phyloP scores from a whole-genome alignment of 1,140 invertebrate genomes.

The Charaxes varanes region DNA sequence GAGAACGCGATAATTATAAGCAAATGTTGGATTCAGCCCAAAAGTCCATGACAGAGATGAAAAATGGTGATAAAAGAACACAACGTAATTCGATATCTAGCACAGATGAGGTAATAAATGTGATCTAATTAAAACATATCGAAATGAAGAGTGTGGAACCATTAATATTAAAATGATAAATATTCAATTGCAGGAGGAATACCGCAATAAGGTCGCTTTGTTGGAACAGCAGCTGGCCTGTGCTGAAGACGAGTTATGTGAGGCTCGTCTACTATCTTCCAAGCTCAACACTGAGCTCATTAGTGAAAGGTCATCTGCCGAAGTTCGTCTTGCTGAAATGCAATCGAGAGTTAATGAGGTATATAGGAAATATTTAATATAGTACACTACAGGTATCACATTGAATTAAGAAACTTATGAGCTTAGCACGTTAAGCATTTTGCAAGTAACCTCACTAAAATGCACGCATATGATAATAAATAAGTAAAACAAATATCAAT shows the following conservation, averaged over 20 bases:
- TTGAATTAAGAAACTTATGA: too few species aligned
- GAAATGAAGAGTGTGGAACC: too few species aligned
- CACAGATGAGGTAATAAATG: constrained; percentile 76
- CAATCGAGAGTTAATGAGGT: constrained; percentile 95
- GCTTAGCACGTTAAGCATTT: too few species aligned
- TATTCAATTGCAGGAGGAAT: constrained; percentile 62
- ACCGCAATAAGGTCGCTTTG: constrained; percentile 78
- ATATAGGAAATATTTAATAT: constrained; percentile 10
- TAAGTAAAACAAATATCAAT: too few species aligned
- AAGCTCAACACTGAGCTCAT: constrained; percentile 92
- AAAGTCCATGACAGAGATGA: constrained; percentile 86
- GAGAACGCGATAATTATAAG: constrained; percentile 92
- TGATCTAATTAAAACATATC: too few species aligned
- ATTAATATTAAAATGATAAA: too few species aligned
- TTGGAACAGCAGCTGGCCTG: constrained; percentile 87
- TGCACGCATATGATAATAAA: too few species aligned
- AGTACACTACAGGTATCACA: too few species aligned
- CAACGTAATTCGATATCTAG: constrained; percentile 64
- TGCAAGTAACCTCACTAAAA: too few species aligned
- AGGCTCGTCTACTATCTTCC: constrained; percentile 86
- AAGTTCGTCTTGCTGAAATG: constrained; percentile 92
- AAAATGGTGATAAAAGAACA: constrained; percentile 70
- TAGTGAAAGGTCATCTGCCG: constrained; percentile 89
- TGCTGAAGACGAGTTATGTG: constrained; percentile 92
- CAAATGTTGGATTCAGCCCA: constrained; percentile 92